A percentile compares a stretch with the other conserved stretches of the same genome.
These are phyloP conservation scores for Nettapus auritus DNA, from an alignment of 2,113 vertebrate genomes.

Conservation along the genomic window DNA sequence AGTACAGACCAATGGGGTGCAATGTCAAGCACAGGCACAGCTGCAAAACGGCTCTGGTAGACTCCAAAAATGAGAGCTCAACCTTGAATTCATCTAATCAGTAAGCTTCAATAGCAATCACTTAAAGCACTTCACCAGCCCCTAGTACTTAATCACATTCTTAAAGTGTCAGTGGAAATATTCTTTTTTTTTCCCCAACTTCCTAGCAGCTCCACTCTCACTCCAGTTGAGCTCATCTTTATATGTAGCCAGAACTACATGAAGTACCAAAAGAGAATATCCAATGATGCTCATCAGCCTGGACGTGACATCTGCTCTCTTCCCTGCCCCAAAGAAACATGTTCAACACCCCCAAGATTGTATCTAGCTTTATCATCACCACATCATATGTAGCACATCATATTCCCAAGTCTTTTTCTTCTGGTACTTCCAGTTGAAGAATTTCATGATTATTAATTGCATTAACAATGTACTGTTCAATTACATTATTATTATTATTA, in stretches of 20 bases:
- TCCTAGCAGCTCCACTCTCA: neutral
- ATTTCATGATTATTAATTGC: neutral
- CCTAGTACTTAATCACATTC: neutral
- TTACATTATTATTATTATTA: neutral
- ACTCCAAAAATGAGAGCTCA: too few relatives aligned
- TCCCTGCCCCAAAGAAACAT: neutral
- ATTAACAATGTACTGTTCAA: neutral
- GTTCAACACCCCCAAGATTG: neutral
- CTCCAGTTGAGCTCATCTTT: neutral
- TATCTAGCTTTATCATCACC: neutral
- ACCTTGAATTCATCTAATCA: neutral
- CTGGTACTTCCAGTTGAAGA: neutral
- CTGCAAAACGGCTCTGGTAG: neutral
- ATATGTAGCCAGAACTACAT: neutral
- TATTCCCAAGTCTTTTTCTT: neutral
- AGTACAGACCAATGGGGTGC: fast-evolving
- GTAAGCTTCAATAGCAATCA: neutral
- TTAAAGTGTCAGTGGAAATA: neutral
- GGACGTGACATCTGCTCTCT: neutral
- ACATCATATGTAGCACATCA: neutral
- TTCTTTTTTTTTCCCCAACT: neutral
- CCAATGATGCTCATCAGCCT: neutral
- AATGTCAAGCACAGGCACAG: neutral
- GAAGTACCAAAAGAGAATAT: neutral
- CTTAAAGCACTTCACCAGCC: neutral